phyloP scores from a whole-genome alignment of 2,888 invertebrate genomes.

The Macroteleia sp. region DNA sequence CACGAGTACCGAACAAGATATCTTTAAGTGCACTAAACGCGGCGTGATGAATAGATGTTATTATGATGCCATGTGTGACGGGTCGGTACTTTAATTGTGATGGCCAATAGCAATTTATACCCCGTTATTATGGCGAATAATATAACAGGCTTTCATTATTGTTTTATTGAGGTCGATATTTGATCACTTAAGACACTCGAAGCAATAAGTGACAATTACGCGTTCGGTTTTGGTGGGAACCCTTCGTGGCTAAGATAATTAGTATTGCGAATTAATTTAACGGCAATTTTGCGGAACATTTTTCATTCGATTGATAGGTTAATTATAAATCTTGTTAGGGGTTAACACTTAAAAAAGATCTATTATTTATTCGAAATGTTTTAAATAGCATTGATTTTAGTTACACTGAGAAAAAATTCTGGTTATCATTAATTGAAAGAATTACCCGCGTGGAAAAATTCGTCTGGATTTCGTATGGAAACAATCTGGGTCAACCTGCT shows the following conservation, averaged over 20 bases:
- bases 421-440: too few relatives aligned
- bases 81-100: conserved; percentile 26
- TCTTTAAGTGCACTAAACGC: conserved; percentile 7
- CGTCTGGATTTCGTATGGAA: too few relatives aligned
- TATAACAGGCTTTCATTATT: conserved; percentile 22
- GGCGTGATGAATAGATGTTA: conserved; percentile 24
- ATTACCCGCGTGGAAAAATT: too few relatives aligned
- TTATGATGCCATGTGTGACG: conserved; percentile 8
- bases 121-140: conserved; percentile 20
- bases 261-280: background rate
- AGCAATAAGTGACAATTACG: conserved; percentile 9
- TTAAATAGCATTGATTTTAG: too few relatives aligned
- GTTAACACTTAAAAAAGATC: too few relatives aligned
- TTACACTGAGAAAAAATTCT: too few relatives aligned
- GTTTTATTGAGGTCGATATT: conserved; percentile 28
- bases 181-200: conserved; percentile 25
- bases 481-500: too few relatives aligned
- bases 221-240: background rate
- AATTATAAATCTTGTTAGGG: background rate
- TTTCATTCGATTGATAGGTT: background rate
- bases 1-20: too few relatives aligned
- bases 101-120: conserved; percentile 20
- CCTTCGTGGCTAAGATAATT: background rate
- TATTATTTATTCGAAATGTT: too few relatives aligned
- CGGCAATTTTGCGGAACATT: background rate